A percentile compares a stretch with the other conserved stretches of the same genome.
These are phyloP conservation scores for Lepidurus couesii DNA, from an alignment of 1,140 invertebrate genomes.

Conservation along the genomic window DNA sequence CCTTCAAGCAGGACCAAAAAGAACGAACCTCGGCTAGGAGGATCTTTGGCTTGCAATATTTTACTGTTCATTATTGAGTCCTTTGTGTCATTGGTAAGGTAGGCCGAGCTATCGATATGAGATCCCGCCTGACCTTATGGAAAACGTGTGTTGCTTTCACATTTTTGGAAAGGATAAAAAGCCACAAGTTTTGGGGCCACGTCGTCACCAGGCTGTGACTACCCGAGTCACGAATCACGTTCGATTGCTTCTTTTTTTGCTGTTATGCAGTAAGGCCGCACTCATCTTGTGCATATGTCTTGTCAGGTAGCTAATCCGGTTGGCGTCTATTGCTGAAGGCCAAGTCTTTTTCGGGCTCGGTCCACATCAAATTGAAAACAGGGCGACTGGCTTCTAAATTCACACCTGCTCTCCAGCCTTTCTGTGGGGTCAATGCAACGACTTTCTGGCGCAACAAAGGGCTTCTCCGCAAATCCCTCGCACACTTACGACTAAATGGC, in stretches of 20 bases:
- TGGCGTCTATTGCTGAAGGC: conserved; percentile 16
- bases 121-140: too few relatives aligned
- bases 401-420: background rate
- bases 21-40: too few relatives aligned
- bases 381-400: background rate
- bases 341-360: background rate
- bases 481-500: background rate
- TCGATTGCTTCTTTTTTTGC: background rate
- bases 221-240: background rate
- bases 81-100: too few relatives aligned
- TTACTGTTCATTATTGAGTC: too few relatives aligned
- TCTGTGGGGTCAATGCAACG: background rate
- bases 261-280: background rate
- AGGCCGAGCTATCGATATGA: too few relatives aligned
- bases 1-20: too few relatives aligned
- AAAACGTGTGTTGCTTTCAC: too few relatives aligned
- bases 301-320: conserved; percentile 14
- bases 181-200: background rate
- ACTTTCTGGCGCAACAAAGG: background rate
- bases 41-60: too few relatives aligned
- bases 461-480: background rate
- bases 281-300: background rate
- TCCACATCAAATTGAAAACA: background rate
- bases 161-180: too few relatives aligned
- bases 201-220: background rate